phyloP scores from a whole-genome alignment of 2,888 invertebrate genomes.

The Gastrophysa polygoni region DNA sequence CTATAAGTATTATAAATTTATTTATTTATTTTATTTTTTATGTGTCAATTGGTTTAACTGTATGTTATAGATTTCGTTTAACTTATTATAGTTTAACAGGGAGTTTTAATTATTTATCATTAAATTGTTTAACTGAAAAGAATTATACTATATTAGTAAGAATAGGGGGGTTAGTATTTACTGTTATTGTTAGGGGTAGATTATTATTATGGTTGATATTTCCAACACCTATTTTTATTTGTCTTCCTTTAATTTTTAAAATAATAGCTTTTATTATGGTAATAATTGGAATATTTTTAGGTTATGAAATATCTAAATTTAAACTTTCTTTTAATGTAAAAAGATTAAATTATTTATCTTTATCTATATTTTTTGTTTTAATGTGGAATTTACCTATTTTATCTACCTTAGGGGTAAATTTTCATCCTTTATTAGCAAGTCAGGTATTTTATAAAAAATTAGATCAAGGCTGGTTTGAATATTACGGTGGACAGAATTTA shows the following conservation, averaged over 20 bases:
- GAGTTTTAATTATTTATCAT: constrained; percentile 59
- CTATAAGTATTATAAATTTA: constrained; percentile 62
- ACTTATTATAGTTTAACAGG: constrained; percentile 62
- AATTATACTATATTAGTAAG: constrained; percentile 59
- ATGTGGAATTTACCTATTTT: too few species aligned
- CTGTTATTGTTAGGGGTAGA: constrained; percentile 62
- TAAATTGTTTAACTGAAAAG: constrained; percentile 62
- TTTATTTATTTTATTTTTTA: constrained; percentile 63
- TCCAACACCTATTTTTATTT: constrained; percentile 61
- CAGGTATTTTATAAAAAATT: too few species aligned
- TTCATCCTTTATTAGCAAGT: too few species aligned
- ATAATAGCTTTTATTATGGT: constrained; percentile 62
- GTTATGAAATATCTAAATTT: constrained; percentile 58
- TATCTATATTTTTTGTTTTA: too few species aligned
- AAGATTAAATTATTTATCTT: too few species aligned
- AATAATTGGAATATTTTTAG: constrained; percentile 57
- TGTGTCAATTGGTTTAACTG: constrained; percentile 65
- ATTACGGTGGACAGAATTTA: too few species aligned
- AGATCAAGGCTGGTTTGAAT: too few species aligned
- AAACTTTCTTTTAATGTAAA: too few species aligned
- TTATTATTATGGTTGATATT: constrained; percentile 64
- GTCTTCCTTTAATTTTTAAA: constrained; percentile 62
- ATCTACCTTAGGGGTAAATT: too few species aligned
- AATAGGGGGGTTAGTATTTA: constrained; percentile 57
- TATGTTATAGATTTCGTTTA: constrained; percentile 53